Evolutionary conservation across 2,113 vertebrate species (phyloP), one percentile per base, ranked within the genome.

Genomic region (Seriola rivoliana): DNA sequence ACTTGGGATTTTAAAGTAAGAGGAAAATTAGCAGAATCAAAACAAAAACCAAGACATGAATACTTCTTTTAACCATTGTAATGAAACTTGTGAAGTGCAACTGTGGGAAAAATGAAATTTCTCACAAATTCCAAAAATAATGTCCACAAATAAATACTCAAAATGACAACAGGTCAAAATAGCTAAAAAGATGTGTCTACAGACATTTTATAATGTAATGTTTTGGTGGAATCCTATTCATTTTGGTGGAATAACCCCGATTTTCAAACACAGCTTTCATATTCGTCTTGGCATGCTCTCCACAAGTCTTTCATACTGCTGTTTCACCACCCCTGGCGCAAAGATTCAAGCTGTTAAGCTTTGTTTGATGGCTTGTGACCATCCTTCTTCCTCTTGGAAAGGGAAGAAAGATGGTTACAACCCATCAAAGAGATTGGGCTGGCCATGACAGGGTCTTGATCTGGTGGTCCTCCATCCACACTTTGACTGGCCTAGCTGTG

Each of bases 21-120:
- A 81, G 25, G 38, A 54, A 84, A 60, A 81, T 82, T 65, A 44
- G 46, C 77, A n/a, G 44, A 80, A 80, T 75, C 71, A 73, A 42
- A 69, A 73, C 36, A 50, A 60, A 68, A 78, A 70, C 54, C 21
- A 69, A 69, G 10, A 74, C 17, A 58, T 0, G 0, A 50, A 70
- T 34, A 19, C 29, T 69, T 69, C 46, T 67, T 46, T 70, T 74
- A 55, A 74, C 16, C 23, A 48, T 6, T 66, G 25, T 34, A 67
- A 84, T 75, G 1, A 59, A 72, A 78, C 23, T 66, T 63, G n/a
- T 46, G 21, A 34, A 40, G n/a, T 36, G 29, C 46, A 48, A 2
- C 46, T 17, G 4, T 48, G 46, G 46, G 5, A 48, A 48, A 48
- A 5, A 16, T 48, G 2, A 48, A 40, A 38, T 38, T 38, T 38